These are phyloP conservation scores for Euphydryas editha DNA, from an alignment of 2,888 invertebrate species.

Conservation along the genomic window DNA sequence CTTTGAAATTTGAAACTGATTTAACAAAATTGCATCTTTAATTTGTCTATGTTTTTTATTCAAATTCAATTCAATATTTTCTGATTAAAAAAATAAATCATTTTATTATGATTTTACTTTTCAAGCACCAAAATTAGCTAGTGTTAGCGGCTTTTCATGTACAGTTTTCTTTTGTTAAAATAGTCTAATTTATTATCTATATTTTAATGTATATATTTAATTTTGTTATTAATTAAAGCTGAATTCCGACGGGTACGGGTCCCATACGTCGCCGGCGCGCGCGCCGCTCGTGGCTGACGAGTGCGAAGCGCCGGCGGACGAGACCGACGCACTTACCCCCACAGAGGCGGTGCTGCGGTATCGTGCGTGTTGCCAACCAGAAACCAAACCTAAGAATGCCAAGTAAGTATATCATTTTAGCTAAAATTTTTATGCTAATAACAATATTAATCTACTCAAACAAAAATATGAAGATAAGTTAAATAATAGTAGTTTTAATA, in stretches of 20 bases:
- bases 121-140: no score
- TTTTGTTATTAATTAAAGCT: constrained; percentile 81
- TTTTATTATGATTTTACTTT: no score
- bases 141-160: no score
- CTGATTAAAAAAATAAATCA: no score
- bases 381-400: constrained; percentile 92
- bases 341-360: constrained; percentile 72
- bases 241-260: constrained; percentile 93
- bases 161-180: no score
- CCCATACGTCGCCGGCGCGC: constrained; percentile 93
- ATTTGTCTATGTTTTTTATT: no score
- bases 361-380: constrained; percentile 77
- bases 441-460: not conserved
- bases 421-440: not conserved
- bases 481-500: no score
- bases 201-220: constrained; percentile 11
- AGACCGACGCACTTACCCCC: constrained; percentile 84
- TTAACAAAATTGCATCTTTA: no score
- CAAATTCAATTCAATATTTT: no score
- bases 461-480: not conserved
- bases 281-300: constrained; percentile 91
- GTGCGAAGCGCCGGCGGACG: constrained; percentile 87
- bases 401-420: constrained; percentile 88
- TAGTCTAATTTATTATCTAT: no score
- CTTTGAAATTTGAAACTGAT: no score